Evolutionary conservation across 2,113 vertebrate species (phyloP), one percentile per base, ranked within the genome.

Genomic region (Hypocryptadius cinnamomeus): DNA sequence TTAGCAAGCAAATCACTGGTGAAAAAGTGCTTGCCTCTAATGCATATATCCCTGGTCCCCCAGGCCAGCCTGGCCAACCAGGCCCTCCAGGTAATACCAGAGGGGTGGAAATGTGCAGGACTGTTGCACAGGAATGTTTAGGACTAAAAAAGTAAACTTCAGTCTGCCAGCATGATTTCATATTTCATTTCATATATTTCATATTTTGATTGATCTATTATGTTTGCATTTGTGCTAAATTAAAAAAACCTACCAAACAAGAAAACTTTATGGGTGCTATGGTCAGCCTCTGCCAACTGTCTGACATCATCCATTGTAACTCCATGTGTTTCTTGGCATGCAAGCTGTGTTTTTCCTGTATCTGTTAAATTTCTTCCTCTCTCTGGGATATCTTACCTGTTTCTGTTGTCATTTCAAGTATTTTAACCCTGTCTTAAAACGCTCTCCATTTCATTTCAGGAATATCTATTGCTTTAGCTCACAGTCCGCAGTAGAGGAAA

Each of bases 1-100:
- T 98, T 92, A 98, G 97, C 94, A 98, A 99, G 93, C 98, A 99
- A 88, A 98, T 98, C 97, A 98, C 98, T 42, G 98, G 96, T 17
- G 98, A 99, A 94, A 99, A 99, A 95, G 97, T 98, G 60, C 93
- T 98, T 94, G 98, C 98, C 15, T 98, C 98, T 37, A 98, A 98
- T 7, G 76, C 98, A 37, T 99, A 98, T 86, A 96, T 98, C 51
- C 98, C 98, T 31, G 99, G 99, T 11, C 98, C 99, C 48, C 98
- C 98, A 40, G 99, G 99, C 61, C 97, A 98, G 71, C 98, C 98
- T 35, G 99, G 98, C 18, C 97, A 97, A n/a, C 97, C 95, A 89
- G 98, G 99, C 40, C 98, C 98, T 54, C 98, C 98, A 85, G 99
- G 99, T 99, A 97, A 98, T 96, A 68, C 17, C 21, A 69, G n/a